These are phyloP conservation scores for Drepana falcataria DNA, from an alignment of 2,888 invertebrate genomes.

Conservation along the genomic window DNA sequence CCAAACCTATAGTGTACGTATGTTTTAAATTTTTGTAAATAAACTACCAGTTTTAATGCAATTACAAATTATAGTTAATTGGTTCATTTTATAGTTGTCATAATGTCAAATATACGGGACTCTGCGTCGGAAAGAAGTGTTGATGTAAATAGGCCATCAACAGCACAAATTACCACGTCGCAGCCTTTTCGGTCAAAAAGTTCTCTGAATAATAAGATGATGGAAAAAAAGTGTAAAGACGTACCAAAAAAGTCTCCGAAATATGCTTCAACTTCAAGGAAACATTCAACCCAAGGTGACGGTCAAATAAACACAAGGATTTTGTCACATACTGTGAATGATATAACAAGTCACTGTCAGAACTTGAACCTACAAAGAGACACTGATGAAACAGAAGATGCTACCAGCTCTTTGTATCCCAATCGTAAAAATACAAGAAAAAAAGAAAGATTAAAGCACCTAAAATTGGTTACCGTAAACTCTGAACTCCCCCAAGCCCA, in stretches of 20 bases:
- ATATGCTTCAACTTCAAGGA: slow-evolving; percentile 13
- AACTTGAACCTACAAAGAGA: slow-evolving; percentile 31
- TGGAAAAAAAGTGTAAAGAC: slow-evolving; percentile 22
- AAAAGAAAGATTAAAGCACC: slow-evolving; percentile 45
- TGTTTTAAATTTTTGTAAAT: neutral
- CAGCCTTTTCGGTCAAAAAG: slow-evolving; percentile 34
- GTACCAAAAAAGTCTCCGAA: slow-evolving; percentile 19
- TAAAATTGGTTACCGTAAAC: slow-evolving; percentile 34
- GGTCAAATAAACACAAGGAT: slow-evolving; percentile 12
- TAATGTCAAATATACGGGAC: slow-evolving; percentile 40
- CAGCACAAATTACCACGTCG: slow-evolving; percentile 37
- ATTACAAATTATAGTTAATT: slow-evolving; percentile 14
- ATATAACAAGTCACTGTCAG: slow-evolving; percentile 26
- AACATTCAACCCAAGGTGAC: slow-evolving; percentile 12
- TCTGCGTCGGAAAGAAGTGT: slow-evolving; percentile 32
- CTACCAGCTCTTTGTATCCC: slow-evolving; percentile 15
- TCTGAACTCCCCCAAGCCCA: slow-evolving; percentile 19
- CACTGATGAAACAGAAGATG: slow-evolving; percentile 23
- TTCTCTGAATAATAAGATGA: slow-evolving; percentile 26
- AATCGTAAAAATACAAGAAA: slow-evolving; percentile 54
- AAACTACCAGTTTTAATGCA: neutral
- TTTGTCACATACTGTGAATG: slow-evolving; percentile 21
- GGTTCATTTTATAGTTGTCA: slow-evolving; percentile 6
- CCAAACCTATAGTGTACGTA: neutral
- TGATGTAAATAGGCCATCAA: slow-evolving; percentile 32